Base-by-base conservation (phyloP, 2,113 vertebrate species). In the Scomber colias region DNA sequence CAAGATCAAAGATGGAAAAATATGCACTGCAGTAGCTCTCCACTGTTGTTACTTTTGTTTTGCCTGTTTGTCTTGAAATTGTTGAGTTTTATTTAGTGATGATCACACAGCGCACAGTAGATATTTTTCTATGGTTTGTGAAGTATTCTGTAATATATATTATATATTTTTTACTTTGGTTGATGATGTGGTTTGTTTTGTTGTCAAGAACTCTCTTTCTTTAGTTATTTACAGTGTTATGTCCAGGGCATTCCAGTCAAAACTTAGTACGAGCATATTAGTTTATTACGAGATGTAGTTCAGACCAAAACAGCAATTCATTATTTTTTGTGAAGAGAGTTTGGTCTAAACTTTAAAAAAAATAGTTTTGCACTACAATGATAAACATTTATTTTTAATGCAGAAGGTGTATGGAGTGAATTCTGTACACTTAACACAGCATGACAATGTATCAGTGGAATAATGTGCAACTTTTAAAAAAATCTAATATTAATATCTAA, bases 21-120 rank as follows among this genome's bases (percentile, higher is more conserved):
- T 51, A 68, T 67, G 77, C 85, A 81, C 90, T 86, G 82, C 72
- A 50, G 55, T 81, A 83, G 81, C 63, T 82, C 0, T 62, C 5
- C 77, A 82, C 77, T 81, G 71, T 70, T 85, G 5, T 55, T 24
- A 50, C 35, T 40, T 53, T 56, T 19, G 11, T 75, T 60, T 62
- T 59, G 35, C 24, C 13, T 76, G 3, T 84, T 81, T 76, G 73
- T 73, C 15, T 71, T 76, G n/a, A 77, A 60, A 4, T 3, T 62
- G 19, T 30, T 45, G 1, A 44, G n/a, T 62, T 87, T 48, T 76
- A 56, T 64, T 65, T 67, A 64, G 61, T 55, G 1, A 49, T 31
- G 24, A 45, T 53, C 9, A 76, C 9, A 72, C 62, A 70, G 60
- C 10, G 11, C 75, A 75, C 54, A 79, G 56, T 53, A 75, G 62